Conservation (phyloP, 2,888 invertebrate species). For the Meloe dianella region DNA sequence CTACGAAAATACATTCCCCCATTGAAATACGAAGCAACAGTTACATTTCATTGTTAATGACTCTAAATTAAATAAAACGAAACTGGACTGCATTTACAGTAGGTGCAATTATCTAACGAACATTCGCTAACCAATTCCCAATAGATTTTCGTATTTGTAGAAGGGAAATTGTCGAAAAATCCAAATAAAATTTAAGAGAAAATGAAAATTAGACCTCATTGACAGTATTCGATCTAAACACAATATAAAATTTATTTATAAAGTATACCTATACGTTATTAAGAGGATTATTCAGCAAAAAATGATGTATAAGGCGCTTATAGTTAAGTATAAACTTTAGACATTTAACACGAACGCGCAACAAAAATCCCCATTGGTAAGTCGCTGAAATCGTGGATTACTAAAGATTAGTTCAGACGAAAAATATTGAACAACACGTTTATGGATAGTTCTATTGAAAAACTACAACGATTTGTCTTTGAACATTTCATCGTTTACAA, state of each 20-base stretch:
- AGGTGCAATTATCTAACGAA: no score
- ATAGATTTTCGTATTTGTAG: no score
- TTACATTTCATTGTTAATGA: not conserved
- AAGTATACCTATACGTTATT: slow-evolving; percentile 32
- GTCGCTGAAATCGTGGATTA: slow-evolving; percentile 25
- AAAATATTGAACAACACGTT: not conserved
- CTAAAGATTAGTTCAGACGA: slow-evolving; percentile 18
- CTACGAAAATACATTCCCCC: not conserved
- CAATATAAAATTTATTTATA: not conserved
- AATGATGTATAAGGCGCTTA: slow-evolving; percentile 41
- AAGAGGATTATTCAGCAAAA: slow-evolving; percentile 40
- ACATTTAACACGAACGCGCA: slow-evolving; percentile 32
- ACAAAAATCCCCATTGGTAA: slow-evolving; percentile 25
- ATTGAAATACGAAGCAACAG: not conserved
- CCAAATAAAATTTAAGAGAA: not conserved
- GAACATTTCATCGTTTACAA: not conserved
- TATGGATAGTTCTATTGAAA: not conserved
- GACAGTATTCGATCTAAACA: not conserved
- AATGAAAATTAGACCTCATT: not conserved
- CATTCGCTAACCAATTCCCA: no score
- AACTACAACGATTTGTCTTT: not conserved
- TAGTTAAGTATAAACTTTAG: slow-evolving; percentile 31
- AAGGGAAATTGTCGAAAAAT: not conserved
- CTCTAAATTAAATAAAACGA: no score
- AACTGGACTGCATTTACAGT: no score